Evolutionary conservation across 2,888 invertebrate genomes (phyloP), one percentile per base, ranked within the genome.

Genomic region (Mimachlamys varia): DNA sequence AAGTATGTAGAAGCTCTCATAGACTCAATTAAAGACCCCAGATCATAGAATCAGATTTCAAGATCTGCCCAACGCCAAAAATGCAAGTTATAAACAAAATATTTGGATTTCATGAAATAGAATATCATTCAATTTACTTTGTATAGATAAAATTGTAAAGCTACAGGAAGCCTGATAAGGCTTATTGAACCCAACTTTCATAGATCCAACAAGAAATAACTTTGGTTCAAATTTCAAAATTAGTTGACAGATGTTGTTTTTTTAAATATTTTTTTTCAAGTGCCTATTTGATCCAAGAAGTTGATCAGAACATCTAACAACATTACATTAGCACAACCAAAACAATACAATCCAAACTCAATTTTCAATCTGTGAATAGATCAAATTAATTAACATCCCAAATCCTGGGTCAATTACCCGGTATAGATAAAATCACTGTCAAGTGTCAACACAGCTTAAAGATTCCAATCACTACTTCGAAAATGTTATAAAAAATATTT

Each of bases 61-160:
- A 76, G 76, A 76, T 22, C 76, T 12, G 12, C 76, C 27, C 27
- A 76, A 76, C 13, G 33, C 76, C 33, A 76, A 76, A 62, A 33
- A 33, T 33, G 19, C 7, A 76, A 76, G 76, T 27, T 76, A 13
- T 76, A 76, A 76, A 76, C 33, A 76, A 76, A 76, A 76, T 76
- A 76, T 76, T 76, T 76, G 15, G 33, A 27, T 76, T 76, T 76
- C 27, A 76, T 76, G 76, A 76, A 76, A 76, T 33, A 76, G 33
- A 76, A 76, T 33, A 27, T 76, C 33, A 27, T 33, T 27, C 76
- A 27, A 76, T 76, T 76, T 33, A 76, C 27, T 33, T 76, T 76
- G 10, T 33, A 7, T 76, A 33, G 58, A 76, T 76, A 76, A 76
- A 15, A 76, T 76, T 33, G 27, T 27, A 76, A 76, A 76, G 19